Evolutionary conservation across 2,113 vertebrate genomes (phyloP).

Genomic region (Vulpes ferrilata): DNA sequence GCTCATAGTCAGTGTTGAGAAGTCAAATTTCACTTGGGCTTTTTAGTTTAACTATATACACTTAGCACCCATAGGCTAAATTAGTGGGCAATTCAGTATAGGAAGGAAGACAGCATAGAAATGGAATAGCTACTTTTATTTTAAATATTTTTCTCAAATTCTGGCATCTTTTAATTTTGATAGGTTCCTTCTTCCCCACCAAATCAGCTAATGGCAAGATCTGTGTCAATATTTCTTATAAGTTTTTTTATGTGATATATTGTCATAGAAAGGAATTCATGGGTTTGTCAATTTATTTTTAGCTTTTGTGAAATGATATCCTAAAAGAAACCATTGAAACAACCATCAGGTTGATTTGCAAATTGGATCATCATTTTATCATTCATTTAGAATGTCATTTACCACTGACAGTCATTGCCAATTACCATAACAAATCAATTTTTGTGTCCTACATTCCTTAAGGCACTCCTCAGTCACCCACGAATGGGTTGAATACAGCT

Average conservation of each 20-base stretch:
- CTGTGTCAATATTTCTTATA: neutral
- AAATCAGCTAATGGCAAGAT: neutral
- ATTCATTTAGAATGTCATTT: conserved; percentile 64
- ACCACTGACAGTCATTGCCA: neutral
- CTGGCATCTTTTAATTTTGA: neutral
- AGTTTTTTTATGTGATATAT: neutral
- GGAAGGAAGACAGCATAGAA: neutral
- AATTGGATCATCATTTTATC: conserved; percentile 49
- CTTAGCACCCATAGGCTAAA: neutral
- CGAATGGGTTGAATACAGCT: conserved; percentile 2
- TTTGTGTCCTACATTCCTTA: conserved; percentile 41
- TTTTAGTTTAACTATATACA: neutral
- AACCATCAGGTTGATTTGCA: conserved; percentile 44
- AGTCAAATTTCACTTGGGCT: neutral
- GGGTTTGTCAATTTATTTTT: neutral
- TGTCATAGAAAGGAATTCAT: neutral
- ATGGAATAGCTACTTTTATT: conserved; percentile 8
- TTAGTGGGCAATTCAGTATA: neutral
- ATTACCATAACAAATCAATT: conserved; percentile 68
- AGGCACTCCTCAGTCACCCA: conserved; percentile 35
- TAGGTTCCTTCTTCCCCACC: neutral
- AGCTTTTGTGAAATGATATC: conserved; percentile 5
- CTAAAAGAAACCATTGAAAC: conserved; percentile 34
- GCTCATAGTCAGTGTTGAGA: neutral
- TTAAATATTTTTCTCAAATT: neutral